These are phyloP conservation scores for Xyrichtys novacula DNA, from an alignment of 2,797 vertebrate species.

Conservation along the genomic window DNA sequence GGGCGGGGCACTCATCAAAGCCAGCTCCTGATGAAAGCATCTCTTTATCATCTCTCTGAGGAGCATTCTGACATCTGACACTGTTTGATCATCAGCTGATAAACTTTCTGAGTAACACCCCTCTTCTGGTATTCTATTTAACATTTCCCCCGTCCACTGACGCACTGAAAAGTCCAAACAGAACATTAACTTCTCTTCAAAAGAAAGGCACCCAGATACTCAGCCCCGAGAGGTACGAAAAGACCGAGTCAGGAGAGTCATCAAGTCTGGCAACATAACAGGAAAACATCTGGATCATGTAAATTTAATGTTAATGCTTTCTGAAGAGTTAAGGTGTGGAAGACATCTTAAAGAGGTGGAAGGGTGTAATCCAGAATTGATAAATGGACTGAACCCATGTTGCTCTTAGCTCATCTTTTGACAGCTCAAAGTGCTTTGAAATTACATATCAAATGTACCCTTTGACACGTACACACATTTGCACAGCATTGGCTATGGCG, in stretches of 20 bases:
- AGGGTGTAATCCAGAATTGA: too few species aligned
- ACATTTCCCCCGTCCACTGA: neutral
- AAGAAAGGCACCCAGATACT: slow-evolving; percentile 4
- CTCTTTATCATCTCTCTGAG: neutral
- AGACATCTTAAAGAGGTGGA: neutral
- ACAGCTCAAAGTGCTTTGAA: too few species aligned
- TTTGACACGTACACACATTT: too few species aligned
- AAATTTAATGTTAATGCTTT: neutral
- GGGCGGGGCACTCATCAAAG: slow-evolving; percentile 13
- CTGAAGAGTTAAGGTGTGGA: neutral
- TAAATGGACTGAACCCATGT: too few species aligned
- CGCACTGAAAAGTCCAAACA: neutral
- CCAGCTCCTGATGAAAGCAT: slow-evolving; percentile 11
- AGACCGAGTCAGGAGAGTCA: neutral
- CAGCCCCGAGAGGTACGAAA: neutral
- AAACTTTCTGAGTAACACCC: slow-evolving; percentile 1
- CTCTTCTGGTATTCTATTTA: neutral
- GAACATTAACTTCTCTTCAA: neutral
- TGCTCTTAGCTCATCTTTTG: too few species aligned
- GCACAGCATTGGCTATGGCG: too few species aligned
- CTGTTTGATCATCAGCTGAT: slow-evolving; percentile 27
- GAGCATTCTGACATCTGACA: neutral
- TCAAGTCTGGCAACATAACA: neutral
- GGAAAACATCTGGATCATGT: neutral
- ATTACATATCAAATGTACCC: too few species aligned